Percentiles rank a stretch among this genome's conserved stretches.
Conservation (phyloP, 2,888 invertebrate species). For the Ypsolopha scabrella region DNA sequence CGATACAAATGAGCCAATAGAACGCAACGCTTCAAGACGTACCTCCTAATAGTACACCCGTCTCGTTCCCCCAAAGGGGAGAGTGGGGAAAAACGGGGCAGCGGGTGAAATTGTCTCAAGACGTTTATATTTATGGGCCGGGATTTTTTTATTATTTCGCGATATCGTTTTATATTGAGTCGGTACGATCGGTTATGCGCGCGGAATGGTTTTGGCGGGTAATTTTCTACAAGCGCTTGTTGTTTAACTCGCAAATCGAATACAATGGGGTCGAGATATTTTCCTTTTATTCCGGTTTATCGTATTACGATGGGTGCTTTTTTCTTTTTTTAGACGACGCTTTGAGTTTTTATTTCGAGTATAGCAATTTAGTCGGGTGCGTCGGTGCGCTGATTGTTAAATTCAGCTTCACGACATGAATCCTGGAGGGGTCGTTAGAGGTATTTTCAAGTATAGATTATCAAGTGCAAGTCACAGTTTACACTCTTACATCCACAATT, state of each 20-base stretch:
- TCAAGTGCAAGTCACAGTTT: too few species aligned
- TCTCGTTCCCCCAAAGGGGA: conserved; percentile 4
- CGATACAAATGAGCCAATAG: conserved; percentile 43
- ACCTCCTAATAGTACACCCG: neutral
- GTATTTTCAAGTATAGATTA: too few species aligned
- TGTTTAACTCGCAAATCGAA: neutral
- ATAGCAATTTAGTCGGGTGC: too few species aligned
- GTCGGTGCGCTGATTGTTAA: too few species aligned
- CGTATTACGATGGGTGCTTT: too few species aligned
- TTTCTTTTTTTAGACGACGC: too few species aligned
- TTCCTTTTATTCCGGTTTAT: too few species aligned
- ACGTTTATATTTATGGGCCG: conserved; percentile 2
- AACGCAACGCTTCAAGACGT: conserved; percentile 11
- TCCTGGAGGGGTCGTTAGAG: too few species aligned
- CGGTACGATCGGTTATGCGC: conserved; percentile 9
- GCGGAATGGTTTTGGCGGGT: conserved; percentile 18
- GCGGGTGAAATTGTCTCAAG: conserved; percentile 3
- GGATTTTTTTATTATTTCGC: conserved; percentile 2
- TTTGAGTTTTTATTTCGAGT: too few species aligned
- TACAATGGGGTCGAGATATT: too few species aligned
- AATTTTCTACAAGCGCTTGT: conserved; percentile 10
- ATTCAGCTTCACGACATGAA: too few species aligned
- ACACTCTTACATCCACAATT: too few species aligned
- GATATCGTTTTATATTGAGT: neutral
- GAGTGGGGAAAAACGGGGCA: neutral